phyloP scores from a whole-genome alignment of 2,113 vertebrate genomes.

The Myanophis thanlyinensis region DNA sequence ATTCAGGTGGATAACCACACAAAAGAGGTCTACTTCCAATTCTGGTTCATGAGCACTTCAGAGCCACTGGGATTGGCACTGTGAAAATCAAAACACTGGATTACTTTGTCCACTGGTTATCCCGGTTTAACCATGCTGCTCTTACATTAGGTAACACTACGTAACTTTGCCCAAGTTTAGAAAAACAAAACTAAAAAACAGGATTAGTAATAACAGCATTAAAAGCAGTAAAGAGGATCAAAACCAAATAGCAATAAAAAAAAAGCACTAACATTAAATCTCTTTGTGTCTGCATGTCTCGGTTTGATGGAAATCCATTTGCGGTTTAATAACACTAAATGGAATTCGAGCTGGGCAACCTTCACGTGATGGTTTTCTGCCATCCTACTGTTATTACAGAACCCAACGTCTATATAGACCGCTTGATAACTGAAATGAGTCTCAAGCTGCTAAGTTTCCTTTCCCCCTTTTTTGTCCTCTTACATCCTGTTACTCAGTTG shows the following conservation, averaged over 20 bases:
- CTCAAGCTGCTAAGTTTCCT: neutral
- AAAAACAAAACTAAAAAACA: neutral
- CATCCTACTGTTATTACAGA: neutral
- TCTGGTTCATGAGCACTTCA: neutral
- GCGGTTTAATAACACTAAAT: neutral
- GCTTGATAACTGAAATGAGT: neutral
- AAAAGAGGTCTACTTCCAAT: neutral
- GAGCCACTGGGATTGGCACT: neutral
- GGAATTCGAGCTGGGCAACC: neutral
- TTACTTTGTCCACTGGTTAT: neutral
- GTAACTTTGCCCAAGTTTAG: neutral
- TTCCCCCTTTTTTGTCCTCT: neutral
- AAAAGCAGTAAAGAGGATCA: neutral
- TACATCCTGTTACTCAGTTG: neutral
- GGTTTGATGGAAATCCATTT: neutral
- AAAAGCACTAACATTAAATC: neutral
- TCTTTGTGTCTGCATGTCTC: neutral
- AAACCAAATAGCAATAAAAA: neutral
- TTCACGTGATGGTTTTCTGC: neutral
- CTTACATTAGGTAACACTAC: neutral
- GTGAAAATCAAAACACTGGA: neutral
- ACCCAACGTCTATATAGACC: neutral
- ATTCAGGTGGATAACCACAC: neutral
- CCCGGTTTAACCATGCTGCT: neutral
- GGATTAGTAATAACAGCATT: neutral